phyloP scores from a whole-genome alignment of 2,113 vertebrate species.

The Ceyx margarethae region DNA sequence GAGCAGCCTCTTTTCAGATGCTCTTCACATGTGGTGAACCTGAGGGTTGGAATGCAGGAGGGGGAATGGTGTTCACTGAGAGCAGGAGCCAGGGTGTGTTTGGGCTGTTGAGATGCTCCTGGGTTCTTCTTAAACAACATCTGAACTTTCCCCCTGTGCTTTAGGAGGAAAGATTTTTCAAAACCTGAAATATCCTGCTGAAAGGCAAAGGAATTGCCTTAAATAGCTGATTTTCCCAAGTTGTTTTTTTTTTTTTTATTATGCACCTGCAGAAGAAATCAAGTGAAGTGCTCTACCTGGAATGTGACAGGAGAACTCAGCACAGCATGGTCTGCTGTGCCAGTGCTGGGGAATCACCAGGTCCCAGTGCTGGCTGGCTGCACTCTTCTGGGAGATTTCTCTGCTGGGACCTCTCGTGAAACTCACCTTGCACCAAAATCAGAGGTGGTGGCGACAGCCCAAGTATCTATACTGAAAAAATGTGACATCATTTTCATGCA shows the following conservation, averaged over 20 bases:
- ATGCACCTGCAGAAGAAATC: background rate
- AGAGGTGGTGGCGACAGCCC: background rate
- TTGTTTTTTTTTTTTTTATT: background rate
- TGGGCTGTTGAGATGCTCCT: background rate
- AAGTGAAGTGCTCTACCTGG: accelerated
- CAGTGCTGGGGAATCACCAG: accelerated
- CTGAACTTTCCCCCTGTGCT: accelerated
- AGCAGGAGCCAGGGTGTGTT: background rate
- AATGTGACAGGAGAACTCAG: background rate
- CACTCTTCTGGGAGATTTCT: background rate
- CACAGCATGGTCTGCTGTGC: accelerated
- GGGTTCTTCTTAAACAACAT: background rate
- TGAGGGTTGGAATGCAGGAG: background rate
- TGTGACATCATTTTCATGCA: background rate
- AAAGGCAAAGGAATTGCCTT: background rate
- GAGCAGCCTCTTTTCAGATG: background rate
- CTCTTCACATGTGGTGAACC: background rate
- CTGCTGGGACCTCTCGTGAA: background rate
- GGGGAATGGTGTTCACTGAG: background rate
- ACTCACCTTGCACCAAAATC: background rate
- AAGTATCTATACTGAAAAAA: background rate
- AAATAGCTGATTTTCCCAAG: background rate
- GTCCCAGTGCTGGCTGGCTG: background rate
- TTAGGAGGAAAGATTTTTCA: background rate
- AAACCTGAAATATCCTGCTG: background rate